Conservation (phyloP, 2,113 vertebrate genomes). For the Butorides virescens region DNA sequence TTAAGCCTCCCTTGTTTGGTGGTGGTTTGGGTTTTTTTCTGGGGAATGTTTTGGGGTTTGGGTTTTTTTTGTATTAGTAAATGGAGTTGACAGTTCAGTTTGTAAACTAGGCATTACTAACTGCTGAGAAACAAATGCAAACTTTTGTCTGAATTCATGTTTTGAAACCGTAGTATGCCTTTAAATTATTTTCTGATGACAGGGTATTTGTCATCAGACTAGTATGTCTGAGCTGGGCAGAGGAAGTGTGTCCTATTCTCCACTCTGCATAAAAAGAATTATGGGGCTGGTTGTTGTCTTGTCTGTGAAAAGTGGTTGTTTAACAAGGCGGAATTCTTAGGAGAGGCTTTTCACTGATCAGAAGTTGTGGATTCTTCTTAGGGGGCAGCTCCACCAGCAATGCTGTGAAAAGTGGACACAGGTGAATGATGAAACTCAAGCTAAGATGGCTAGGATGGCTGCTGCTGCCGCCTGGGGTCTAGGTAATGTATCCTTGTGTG, state of each 20-base stretch:
- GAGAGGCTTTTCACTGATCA: not conserved
- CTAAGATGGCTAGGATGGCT: constrained; percentile 99
- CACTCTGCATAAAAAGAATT: not conserved
- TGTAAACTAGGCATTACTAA: not conserved
- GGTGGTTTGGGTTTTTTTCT: not conserved
- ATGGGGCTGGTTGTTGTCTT: not conserved
- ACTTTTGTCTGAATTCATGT: not conserved
- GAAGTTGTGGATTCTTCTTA: constrained; percentile 50
- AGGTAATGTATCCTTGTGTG: constrained; percentile 73
- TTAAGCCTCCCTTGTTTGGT: not conserved
- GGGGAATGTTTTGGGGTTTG: not conserved
- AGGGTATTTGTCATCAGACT: not conserved
- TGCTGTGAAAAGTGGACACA: constrained; percentile 98
- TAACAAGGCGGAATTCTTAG: not conserved
- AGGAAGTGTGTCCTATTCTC: not conserved
- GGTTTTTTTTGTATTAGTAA: not conserved
- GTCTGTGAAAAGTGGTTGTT: not conserved
- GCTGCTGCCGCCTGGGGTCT: constrained; percentile 97
- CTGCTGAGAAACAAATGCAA: not conserved
- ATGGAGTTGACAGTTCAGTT: not conserved
- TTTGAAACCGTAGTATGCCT: not conserved
- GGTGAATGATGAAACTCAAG: constrained; percentile 94
- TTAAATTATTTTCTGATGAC: not conserved
- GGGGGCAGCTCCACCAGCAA: constrained; percentile 98
- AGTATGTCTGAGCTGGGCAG: not conserved